phyloP scores from a whole-genome alignment of 2,797 vertebrate genomes.

The Danio jaintianensis region DNA sequence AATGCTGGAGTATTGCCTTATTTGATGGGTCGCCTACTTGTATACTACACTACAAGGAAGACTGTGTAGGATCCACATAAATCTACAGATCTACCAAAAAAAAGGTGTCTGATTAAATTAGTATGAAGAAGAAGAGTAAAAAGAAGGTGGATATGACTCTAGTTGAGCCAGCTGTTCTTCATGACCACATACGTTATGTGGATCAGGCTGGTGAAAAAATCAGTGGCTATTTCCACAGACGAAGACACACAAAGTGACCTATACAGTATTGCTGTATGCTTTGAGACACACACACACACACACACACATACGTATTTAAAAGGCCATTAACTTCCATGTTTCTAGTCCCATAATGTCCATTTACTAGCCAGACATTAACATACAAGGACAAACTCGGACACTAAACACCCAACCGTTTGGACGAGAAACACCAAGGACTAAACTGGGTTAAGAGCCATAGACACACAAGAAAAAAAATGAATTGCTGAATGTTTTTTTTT shows the following conservation, averaged over 20 bases:
- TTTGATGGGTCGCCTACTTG: slow-evolving; percentile 64
- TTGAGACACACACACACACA: slow-evolving; percentile 52
- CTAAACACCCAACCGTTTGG: slow-evolving; percentile 36
- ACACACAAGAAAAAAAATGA: slow-evolving; percentile 6
- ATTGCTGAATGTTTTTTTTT: neutral
- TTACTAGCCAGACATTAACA: slow-evolving; percentile 31
- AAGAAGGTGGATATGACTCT: slow-evolving; percentile 75
- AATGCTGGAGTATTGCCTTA: slow-evolving; percentile 75
- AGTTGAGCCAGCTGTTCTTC: slow-evolving; percentile 54
- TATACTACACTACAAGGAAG: slow-evolving; percentile 69
- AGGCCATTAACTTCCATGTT: slow-evolving; percentile 45
- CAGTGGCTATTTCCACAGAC: slow-evolving; percentile 73
- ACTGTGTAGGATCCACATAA: slow-evolving; percentile 55
- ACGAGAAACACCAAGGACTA: slow-evolving; percentile 46
- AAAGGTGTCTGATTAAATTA: slow-evolving; percentile 21
- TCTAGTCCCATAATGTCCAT: slow-evolving; percentile 41
- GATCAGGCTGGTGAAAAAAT: slow-evolving; percentile 79
- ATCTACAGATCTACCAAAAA: slow-evolving; percentile 1
- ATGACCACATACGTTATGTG: slow-evolving; percentile 40
- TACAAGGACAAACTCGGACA: slow-evolving; percentile 38
- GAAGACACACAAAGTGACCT: slow-evolving; percentile 70
- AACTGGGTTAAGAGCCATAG: slow-evolving; percentile 51
- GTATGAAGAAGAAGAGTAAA: slow-evolving; percentile 27
- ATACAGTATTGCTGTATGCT: slow-evolving; percentile 83
- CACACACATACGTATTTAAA: slow-evolving; percentile 11